Evolutionary conservation across 2,113 vertebrate genomes (phyloP).

Genomic region (Notechis scutatus): DNA sequence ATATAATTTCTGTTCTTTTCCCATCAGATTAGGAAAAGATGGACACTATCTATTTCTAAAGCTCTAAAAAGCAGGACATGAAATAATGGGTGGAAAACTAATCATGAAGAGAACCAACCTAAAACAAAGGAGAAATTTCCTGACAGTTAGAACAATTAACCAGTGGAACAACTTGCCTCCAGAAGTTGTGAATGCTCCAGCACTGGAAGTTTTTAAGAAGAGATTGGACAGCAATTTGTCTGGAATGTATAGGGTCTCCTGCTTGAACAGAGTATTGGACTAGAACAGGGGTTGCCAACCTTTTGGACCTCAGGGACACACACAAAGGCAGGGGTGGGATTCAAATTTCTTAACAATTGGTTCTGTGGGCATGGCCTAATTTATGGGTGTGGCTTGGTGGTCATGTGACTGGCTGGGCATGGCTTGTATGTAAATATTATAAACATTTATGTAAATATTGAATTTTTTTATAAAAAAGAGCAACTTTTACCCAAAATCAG

Average conservation of each 20-base stretch:
- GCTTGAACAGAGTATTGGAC: neutral
- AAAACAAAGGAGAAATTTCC: neutral
- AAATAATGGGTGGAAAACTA: neutral
- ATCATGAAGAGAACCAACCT: neutral
- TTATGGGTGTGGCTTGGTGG: no score
- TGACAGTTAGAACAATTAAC: neutral
- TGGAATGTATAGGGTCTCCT: neutral
- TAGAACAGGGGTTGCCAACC: no score
- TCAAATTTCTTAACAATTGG: no score
- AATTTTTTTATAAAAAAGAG: no score
- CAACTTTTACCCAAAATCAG: no score
- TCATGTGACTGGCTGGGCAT: no score
- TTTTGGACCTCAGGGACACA: no score
- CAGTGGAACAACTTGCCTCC: neutral
- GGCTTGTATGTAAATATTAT: no score
- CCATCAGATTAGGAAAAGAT: neutral
- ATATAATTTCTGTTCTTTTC: neutral
- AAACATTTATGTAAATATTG: no score
- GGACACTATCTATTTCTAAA: neutral
- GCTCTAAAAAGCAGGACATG: neutral
- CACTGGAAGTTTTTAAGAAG: neutral
- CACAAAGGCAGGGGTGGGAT: no score
- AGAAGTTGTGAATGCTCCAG: neutral
- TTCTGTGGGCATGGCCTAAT: no score
- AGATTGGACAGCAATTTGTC: neutral